Base-by-base conservation (phyloP, 2,888 invertebrate species). In the Rhyacophila evoluta region DNA sequence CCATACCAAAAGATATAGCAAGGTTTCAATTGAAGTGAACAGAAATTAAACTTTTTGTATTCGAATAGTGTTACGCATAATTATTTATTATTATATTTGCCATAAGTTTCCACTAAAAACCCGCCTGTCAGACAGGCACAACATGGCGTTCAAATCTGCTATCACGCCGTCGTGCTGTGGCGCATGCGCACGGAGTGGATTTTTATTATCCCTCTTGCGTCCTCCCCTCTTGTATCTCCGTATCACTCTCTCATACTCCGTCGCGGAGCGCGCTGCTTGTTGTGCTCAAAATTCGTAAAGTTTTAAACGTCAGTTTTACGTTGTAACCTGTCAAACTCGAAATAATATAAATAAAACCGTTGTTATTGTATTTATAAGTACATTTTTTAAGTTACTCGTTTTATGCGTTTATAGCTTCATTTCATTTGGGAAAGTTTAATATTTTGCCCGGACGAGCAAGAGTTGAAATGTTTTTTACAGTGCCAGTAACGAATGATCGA, bases 401-500 rank as follows among this genome's bases (percentile, higher is more conserved):
- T 0, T 10, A 8, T 55, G 10, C 19, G 1, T 55, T 19, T 15
- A 55, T 55, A 12, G 12, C 19, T 19, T 8, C 19, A 19, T 8
- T 25, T 55, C 25, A 55, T 6, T 10, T 1, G 55, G 55, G 19
- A 19, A 5, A 55, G 5, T 6, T 15, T 19, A 55, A 55, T 77
- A 74, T 55, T 27, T 70, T 25, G 69, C 70, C 67, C 71, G 38
- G 37, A 27, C 12, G 78, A 74, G 69, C 69, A 71, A 55, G 38
- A 33, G 19, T 29, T 67, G 67, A 71, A 33, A 28, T 37, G 73
- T 37, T 69, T 72, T 29, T 37, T 27, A 73, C 67, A 69, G 71
- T 38, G 5, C 67, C 77, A 36, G 29, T 15, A 38, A 72, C 72
- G 71, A 72, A 78, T 37, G 72, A 75, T 72, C 79, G 79, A 70